Evolutionary conservation across 2,888 invertebrate genomes (phyloP), one percentile per base, ranked within the genome.

Genomic region (Drosophila ezoana): DNA sequence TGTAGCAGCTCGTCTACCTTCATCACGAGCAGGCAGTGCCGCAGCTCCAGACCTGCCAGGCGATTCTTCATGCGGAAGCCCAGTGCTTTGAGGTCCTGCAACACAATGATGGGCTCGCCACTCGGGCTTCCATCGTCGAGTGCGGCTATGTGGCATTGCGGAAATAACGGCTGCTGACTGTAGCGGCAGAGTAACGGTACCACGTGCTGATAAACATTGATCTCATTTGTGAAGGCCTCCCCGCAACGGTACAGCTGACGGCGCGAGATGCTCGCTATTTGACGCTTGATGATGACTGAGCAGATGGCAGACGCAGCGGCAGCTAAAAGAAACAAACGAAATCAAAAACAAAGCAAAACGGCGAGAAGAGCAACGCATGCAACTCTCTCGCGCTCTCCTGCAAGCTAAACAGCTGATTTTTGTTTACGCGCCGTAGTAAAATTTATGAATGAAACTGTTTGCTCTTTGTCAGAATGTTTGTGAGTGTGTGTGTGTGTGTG

Each of bases 201-300:
- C 44, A 92, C 69, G 60, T 90, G 70, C 13, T 76, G 87, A 59
- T 92, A 92, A 4, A 91, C 91, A 32, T 81, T 83, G 32, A 92
- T 92, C 76, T 92, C 92, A 73, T 92, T 92, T n/a, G 67, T 64
- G 56, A 92, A 92, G 0, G 92, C 92, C 65, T 91, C 90, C 41
- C 90, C 89, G 61, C 92, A 92, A 32, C 92, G 90, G 62, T 89
- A 92, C 0, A 92, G 83, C 64, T 90, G 84, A 1, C 92, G 90
- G 1, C 92, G 89, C 0, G 90, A 90, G 52, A 79, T 76, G 57
- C 90, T 91, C 14, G 89, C 70, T 52, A 92, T 91, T 79, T 91
- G 92, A 13, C 92, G 81, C 65, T 92, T 92, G 13, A 92, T 79
- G 38, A 92, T 92, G n/a, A 92, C 70, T 2, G 91, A 81, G 43